Base-by-base conservation (phyloP, 1,140 invertebrate genomes). In the Meloidogyne floridensis region DNA sequence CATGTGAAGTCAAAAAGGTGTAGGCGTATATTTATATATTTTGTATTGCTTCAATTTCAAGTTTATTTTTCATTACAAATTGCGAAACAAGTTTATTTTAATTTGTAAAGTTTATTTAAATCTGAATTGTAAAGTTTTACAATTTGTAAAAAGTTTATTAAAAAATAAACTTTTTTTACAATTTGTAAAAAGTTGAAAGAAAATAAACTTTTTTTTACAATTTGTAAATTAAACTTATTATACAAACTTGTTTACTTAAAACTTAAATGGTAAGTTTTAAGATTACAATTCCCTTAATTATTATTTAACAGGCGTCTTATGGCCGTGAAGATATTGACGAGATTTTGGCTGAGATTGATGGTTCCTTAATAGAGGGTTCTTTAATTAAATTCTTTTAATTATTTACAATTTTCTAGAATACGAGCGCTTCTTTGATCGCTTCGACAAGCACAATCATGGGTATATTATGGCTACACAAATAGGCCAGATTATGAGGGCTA, bases 381-480 rank as follows among this genome's bases (percentile, higher is more conserved):
- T n/a, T n/a, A 47, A 47, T 47, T 6, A 65, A n/a, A 11, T 65
- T 20, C 20, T 20, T 65, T 65, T n/a, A n/a, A n/a, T n/a, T 0
- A n/a, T n/a, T 5, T 65, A n/a, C 0, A 65, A 5, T 65, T 4
- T 32, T 65, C 7, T n/a, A 65, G 59, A 88, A 71, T 88, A 89
- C 81, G 86, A 88, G 78, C 83, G 85, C 56, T 88, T 89, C 85
- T 88, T 88, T 80, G 88, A 88, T 80, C 83, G 83, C 70, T 88
- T 89, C 82, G 87, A 88, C 76, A 84, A 88, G 47, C 88, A 88
- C 56, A 88, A 88, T 82, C 87, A 88, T 80, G 87, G 87, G 54
- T 88, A 89, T 84, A 88, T 88, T 84, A 88, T 89, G 87, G 87
- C 88, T 75, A 88, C 87, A 42, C 87, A 88, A 80, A 85, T 88